Base-by-base conservation (phyloP, 2,888 invertebrate species). In the Parapristionchus giblindavisi region DNA sequence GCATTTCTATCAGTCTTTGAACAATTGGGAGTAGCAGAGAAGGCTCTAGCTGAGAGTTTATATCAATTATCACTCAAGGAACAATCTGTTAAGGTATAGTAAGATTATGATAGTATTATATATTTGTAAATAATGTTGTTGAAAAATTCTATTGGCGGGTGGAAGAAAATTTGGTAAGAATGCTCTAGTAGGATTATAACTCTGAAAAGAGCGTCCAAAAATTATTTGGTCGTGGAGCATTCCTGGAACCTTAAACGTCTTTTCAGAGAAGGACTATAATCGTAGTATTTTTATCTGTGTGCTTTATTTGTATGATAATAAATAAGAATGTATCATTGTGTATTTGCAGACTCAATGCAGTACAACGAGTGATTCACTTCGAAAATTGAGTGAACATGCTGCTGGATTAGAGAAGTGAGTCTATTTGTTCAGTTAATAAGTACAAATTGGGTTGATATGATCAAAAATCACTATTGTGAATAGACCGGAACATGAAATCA, bases 11-110 rank as follows among this genome's bases (percentile, higher is more conserved):
- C 93, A 80, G 95, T 97, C 90, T 94, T 94, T 89, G 93, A 93
- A 89, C 93, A 94, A 88, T 93, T 94, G 81, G 93, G 94, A 56
- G 92, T 93, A 87, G 94, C 94, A 0, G 93, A 93, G 89, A 93
- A 95, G 88, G 93, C 93, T 21, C 91, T 97, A 65, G 95, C 94
- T 0, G 95, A 97, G 89, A 93, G 94, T 34, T 96, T 98, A 90
- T 93, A 95, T 17, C 96, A 97, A 87, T 91, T 98, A 83, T 94
- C 96, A 73, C 95, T 96, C 90, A 95, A 96, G 89, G 95, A 95
- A 77, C 96, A 96, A 0, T 96, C 96, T 89, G 91, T 98, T 70
- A 94, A 96, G 89, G 85, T 85, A 52, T 24, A 56, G 34, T 34
- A 17, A 3, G 27, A 1, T 17, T 11, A n/a, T n/a, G 60, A 34